phyloP scores from a whole-genome alignment of 2,113 vertebrate species.

The Seriola dumerili region DNA sequence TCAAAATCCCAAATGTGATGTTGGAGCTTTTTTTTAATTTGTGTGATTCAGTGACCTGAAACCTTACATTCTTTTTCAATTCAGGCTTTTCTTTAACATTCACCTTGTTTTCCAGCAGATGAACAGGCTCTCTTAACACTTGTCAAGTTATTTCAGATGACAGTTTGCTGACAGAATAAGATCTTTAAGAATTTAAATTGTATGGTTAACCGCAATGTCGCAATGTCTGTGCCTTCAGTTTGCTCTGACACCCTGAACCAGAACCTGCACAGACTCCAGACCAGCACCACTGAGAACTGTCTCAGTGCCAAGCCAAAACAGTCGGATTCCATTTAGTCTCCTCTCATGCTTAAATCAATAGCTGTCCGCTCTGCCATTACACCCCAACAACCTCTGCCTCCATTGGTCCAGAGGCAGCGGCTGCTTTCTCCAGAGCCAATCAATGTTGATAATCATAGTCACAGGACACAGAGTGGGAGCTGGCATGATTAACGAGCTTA shows the following conservation, averaged over 20 bases:
- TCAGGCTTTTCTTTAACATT: too few relatives aligned
- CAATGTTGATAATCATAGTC: slow-evolving; percentile 83
- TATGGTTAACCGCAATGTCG: not conserved
- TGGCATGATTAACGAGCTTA: slow-evolving; percentile 82
- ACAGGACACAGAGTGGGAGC: slow-evolving; percentile 65
- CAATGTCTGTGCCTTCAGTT: not conserved
- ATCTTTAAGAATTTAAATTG: not conserved
- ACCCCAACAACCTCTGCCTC: slow-evolving; percentile 57
- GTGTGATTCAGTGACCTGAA: too few relatives aligned
- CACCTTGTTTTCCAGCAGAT: too few relatives aligned
- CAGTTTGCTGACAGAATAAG: too few relatives aligned
- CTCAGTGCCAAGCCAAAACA: slow-evolving; percentile 48
- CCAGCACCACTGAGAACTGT: slow-evolving; percentile 20
- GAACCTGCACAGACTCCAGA: not conserved
- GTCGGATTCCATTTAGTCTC: slow-evolving; percentile 77
- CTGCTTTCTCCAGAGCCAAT: slow-evolving; percentile 76
- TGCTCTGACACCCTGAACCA: not conserved
- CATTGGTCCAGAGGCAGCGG: slow-evolving; percentile 60
- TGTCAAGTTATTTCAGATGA: too few relatives aligned
- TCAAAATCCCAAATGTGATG: too few relatives aligned
- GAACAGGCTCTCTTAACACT: too few relatives aligned
- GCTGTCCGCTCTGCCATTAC: slow-evolving; percentile 74
- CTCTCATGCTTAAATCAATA: slow-evolving; percentile 80
- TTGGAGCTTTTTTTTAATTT: too few relatives aligned
- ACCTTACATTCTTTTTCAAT: too few relatives aligned